Conservation (phyloP, 2,888 invertebrate species). For the Drosophila kokeensis region DNA sequence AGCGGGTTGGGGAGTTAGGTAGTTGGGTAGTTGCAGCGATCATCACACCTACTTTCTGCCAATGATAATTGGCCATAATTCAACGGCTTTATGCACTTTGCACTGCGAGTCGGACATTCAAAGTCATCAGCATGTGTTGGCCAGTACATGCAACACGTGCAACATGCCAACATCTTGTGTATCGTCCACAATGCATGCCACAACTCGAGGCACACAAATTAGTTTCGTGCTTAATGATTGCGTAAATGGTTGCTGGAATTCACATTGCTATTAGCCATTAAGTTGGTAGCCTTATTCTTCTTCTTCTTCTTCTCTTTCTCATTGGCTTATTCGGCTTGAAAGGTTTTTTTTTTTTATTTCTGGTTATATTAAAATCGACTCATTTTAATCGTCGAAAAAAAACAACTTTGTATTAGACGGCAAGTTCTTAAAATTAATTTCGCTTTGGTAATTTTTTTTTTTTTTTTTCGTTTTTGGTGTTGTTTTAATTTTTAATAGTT, state of each 20-base stretch:
- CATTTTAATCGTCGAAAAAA: neutral
- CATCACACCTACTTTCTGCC: constrained; percentile 78
- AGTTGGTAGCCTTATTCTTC: constrained; percentile 37
- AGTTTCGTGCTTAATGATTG: constrained; percentile 78
- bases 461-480: neutral
- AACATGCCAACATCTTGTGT: constrained; percentile 11
- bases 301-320: neutral
- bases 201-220: constrained; percentile 67
- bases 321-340: neutral
- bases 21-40: constrained; percentile 44
- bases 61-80: constrained; percentile 78
- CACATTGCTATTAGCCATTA: constrained; percentile 69
- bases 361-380: neutral
- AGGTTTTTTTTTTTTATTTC: neutral
- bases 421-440: constrained; percentile 19
- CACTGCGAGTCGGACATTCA: constrained; percentile 34
- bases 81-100: constrained; percentile 72
- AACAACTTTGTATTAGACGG: constrained; percentile 42
- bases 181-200: constrained; percentile 45
- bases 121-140: constrained; percentile 37
- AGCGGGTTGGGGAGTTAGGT: neutral
- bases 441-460: neutral
- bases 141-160: constrained; percentile 14
- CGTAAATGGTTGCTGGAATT: constrained; percentile 79
- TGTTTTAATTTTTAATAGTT: constrained; percentile 58